Percentiles rank a stretch among this genome's conserved stretches.
Evolutionary conservation across 2,113 vertebrate genomes (phyloP).

Genomic region (Aegithalos caudatus): DNA sequence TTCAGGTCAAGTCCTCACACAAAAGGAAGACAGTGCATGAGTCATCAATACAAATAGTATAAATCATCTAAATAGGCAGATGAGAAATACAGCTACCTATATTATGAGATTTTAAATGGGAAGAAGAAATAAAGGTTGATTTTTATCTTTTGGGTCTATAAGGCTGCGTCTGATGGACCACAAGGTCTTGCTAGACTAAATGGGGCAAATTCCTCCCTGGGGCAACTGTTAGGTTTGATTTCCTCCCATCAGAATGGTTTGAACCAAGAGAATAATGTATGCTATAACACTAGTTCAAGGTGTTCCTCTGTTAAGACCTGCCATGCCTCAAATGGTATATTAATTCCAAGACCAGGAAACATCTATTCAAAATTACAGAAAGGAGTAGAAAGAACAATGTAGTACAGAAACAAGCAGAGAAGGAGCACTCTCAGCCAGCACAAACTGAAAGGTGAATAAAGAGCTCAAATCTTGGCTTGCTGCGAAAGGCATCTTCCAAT

Average conservation of each 20-base stretch:
- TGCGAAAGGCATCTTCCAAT: not conserved
- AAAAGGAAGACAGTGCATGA: not conserved
- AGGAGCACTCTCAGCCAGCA: not conserved
- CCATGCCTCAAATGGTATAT: not conserved
- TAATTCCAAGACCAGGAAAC: not conserved
- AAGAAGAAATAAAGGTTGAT: constrained; percentile 9
- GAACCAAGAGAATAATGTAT: not conserved
- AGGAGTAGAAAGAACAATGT: not conserved
- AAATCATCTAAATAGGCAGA: constrained; percentile 19
- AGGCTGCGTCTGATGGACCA: not conserved
- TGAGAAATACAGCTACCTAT: not conserved
- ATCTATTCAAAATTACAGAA: not conserved
- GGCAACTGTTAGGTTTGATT: not conserved
- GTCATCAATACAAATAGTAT: not conserved
- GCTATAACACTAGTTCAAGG: not conserved
- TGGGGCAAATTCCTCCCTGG: not conserved
- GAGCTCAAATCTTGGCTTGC: not conserved
- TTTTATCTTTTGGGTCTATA: constrained; percentile 45
- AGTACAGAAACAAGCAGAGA: not conserved
- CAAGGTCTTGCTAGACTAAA: not conserved
- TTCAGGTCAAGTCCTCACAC: not conserved
- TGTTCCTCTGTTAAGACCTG: not conserved
- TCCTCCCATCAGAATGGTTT: not conserved
- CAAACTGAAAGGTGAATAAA: fast-evolving
- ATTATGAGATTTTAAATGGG: not conserved